These are phyloP conservation scores for Listrodromus nycthemerus DNA, from an alignment of 2,888 invertebrate genomes.

Conservation along the genomic window DNA sequence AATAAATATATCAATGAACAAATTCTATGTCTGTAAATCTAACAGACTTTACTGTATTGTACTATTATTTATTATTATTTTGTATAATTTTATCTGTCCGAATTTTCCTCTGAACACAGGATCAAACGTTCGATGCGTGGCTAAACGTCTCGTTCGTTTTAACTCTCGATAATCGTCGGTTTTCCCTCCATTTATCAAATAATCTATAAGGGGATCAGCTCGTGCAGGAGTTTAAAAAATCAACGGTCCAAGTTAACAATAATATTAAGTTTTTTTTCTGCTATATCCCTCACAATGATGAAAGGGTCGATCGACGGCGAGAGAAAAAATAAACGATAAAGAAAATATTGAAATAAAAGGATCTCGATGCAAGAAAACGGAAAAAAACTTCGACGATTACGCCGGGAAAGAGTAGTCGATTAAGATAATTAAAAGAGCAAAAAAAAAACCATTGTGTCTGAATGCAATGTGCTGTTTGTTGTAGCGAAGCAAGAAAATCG, in stretches of 20 bases:
- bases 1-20: constrained; percentile 1
- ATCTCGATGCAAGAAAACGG: constrained; percentile 42
- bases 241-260: neutral
- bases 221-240: neutral
- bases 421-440: constrained; percentile 61
- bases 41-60: constrained; percentile 17
- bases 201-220: neutral
- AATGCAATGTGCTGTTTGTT: constrained; percentile 83
- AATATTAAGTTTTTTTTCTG: neutral
- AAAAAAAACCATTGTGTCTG: constrained; percentile 74
- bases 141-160: constrained; percentile 67
- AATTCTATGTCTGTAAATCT: constrained; percentile 9
- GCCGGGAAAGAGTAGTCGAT: constrained; percentile 40
- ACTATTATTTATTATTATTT: constrained; percentile 28
- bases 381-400: constrained; percentile 31
- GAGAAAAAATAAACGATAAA: constrained; percentile 22
- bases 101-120: constrained; percentile 82
- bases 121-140: constrained; percentile 73
- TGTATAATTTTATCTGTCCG: constrained; percentile 18
- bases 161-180: constrained; percentile 63
- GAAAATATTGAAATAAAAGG: constrained; percentile 60
- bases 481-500: constrained; percentile 83
- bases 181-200: constrained; percentile 29
- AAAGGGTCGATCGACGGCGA: constrained; percentile 9
- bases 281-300: neutral